Percentiles rank a stretch among this genome's conserved stretches.
Conservation (phyloP, 2,797 vertebrate species). For the Platyrinchus mystaceus region DNA sequence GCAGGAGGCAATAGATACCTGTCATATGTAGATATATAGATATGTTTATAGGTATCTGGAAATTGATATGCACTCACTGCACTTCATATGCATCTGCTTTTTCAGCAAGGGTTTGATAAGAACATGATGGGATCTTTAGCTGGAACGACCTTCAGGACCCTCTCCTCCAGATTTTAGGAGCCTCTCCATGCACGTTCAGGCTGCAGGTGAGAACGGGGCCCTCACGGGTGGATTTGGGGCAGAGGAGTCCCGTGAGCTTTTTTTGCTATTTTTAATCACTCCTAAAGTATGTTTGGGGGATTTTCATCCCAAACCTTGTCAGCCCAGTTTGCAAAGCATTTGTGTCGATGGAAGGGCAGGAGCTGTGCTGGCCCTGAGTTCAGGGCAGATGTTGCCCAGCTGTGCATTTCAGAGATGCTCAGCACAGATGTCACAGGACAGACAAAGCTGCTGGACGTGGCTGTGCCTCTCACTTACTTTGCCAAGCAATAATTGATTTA, state of each 20-base stretch:
- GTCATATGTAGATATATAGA: too few species aligned
- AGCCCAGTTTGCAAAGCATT: not conserved
- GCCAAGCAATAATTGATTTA: not conserved
- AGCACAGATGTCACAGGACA: not conserved
- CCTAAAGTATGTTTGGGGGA: not conserved
- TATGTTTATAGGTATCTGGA: not conserved
- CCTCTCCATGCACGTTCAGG: not conserved
- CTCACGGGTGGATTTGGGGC: not conserved
- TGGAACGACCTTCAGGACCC: conserved; percentile 73
- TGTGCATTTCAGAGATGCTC: not conserved
- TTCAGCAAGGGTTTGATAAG: conserved; percentile 81
- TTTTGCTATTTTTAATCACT: not conserved
- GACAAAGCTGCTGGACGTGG: not conserved
- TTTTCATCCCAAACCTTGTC: not conserved
- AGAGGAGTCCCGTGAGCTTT: not conserved
- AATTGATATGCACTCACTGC: not conserved
- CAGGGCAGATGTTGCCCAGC: not conserved
- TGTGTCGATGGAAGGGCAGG: accelerated
- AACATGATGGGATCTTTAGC: conserved; percentile 77
- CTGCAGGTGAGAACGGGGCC: conserved; percentile 63
- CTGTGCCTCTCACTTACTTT: not conserved
- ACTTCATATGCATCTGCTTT: not conserved
- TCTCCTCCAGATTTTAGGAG: conserved; percentile 77
- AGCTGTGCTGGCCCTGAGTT: not conserved
- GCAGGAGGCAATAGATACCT: not conserved